Base-by-base conservation (phyloP, 2,888 invertebrate species). In the Tromatobia lineatoria region DNA sequence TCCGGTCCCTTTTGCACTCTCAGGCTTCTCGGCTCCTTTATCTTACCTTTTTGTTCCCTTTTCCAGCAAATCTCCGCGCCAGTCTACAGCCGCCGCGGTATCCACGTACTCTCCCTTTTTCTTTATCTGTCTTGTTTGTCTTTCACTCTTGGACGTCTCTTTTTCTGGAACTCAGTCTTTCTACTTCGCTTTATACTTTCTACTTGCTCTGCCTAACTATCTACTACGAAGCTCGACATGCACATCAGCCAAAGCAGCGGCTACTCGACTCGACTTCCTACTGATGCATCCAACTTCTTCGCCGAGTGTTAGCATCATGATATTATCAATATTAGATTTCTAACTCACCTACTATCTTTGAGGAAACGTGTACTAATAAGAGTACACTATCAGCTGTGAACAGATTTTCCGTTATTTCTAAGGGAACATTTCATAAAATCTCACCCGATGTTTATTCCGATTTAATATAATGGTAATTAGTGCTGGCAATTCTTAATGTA, bases 41-140 rank as follows among this genome's bases (percentile, higher is more conserved):
- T 64, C 64, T 64, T 38, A 20, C 64, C 20, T 38, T 64, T 64
- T 38, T 38, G 20, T 38, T 64, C 64, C n/a, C 34, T 38, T 18
- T 42, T 38, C 38, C 64, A 42, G 38, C 64, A 38, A 38, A 64
- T 64, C 64, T 42, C 64, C 38, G 64, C 38, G 10, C 10, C 38
- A 18, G 42, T 64, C 64, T 3, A 38, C 38, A 20, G 18, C 11
- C 64, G 42, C 38, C n/a, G 42, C 71, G 67, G 38, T 38, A 71
- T 71, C n/a, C 18, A 15, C 78, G 23, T 34, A 69, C 57, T 71
- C 66, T 20, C 54, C 47, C 70, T 82, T 66, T 61, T 71, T 66
- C 71, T 73, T 69, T 67, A 74, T 80, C 70, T 18, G 45, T 77
- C 61, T 57, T 57, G 52, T 75, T 70, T 85, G 47, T 77, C 77